A percentile compares a stretch with the other conserved stretches of the same genome.
Conservation (phyloP, 2,888 invertebrate genomes). For the Orchesella flavescens region DNA sequence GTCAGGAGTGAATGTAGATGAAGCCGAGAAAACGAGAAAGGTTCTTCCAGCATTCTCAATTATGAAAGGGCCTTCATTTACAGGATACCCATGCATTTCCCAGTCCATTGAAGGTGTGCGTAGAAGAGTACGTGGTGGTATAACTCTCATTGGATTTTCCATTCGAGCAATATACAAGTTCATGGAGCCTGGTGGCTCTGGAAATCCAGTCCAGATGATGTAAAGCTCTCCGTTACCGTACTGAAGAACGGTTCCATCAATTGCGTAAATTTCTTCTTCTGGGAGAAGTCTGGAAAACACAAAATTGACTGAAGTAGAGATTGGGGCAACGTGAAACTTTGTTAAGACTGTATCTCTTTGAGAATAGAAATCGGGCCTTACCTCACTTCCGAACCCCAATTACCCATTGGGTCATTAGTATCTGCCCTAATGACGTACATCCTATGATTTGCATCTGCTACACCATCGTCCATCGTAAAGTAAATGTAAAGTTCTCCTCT, state of each 20-base stretch:
- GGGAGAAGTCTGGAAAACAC: constrained; percentile 47
- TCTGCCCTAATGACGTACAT: constrained; percentile 71
- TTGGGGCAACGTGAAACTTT: not conserved
- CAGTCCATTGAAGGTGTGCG: constrained; percentile 65
- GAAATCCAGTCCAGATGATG: constrained; percentile 69
- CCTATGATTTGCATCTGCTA: constrained; percentile 66
- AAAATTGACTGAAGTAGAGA: no score
- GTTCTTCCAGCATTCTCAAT: constrained; percentile 64
- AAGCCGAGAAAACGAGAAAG: constrained; percentile 68
- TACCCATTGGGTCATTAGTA: constrained; percentile 66
- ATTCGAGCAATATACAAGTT: constrained; percentile 69
- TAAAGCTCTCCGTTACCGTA: constrained; percentile 66
- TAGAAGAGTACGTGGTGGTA: constrained; percentile 55
- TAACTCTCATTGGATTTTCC: constrained; percentile 61
- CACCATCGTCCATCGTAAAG: constrained; percentile 70
- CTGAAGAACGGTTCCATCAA: constrained; percentile 69
- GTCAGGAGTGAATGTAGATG: constrained; percentile 67
- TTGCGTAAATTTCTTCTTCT: constrained; percentile 66
- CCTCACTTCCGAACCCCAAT: constrained; percentile 63
- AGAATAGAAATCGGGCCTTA: not conserved
- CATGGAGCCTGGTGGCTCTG: constrained; percentile 61
- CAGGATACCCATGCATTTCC: constrained; percentile 68
- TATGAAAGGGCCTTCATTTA: constrained; percentile 67
- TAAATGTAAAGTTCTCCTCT: constrained; percentile 69
- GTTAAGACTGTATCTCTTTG: no score